A percentile compares a stretch with the other conserved stretches of the same genome.
phyloP scores from a whole-genome alignment of 2,797 vertebrate species.

The Typhlichthys eigenmanni region DNA sequence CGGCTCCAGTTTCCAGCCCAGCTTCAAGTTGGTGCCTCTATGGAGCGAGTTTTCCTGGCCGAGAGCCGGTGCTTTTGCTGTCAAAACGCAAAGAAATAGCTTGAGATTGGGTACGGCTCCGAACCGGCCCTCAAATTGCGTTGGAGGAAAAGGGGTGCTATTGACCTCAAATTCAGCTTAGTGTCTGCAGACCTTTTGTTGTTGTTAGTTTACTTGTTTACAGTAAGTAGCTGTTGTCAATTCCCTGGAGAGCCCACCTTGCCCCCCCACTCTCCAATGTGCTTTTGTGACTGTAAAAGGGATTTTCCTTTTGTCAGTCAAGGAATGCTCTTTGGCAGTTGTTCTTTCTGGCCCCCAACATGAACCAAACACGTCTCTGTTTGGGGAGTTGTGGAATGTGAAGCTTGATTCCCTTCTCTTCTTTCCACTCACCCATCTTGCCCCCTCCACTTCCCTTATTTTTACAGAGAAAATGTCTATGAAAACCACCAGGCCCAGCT shows the following conservation, averaged over 20 bases:
- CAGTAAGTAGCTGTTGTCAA: too few relatives aligned
- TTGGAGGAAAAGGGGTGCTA: too few relatives aligned
- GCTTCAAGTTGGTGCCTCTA: too few relatives aligned
- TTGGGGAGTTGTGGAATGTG: slow-evolving; percentile 71
- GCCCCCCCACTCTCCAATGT: background rate
- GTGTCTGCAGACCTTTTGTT: too few relatives aligned
- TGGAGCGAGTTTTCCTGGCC: too few relatives aligned
- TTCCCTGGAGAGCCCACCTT: background rate
- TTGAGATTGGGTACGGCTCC: too few relatives aligned
- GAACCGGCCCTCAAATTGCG: too few relatives aligned
- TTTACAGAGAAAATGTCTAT: slow-evolving; percentile 42
- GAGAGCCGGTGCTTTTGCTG: too few relatives aligned
- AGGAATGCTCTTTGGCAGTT: slow-evolving; percentile 68
- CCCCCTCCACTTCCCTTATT: background rate
- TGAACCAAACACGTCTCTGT: slow-evolving; percentile 59
- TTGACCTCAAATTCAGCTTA: too few relatives aligned
- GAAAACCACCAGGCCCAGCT: slow-evolving; percentile 45
- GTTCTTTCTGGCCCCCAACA: slow-evolving; percentile 39
- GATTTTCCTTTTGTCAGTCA: slow-evolving; percentile 55
- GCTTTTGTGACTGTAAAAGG: slow-evolving; percentile 44
- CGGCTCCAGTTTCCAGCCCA: too few relatives aligned
- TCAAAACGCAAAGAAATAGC: too few relatives aligned
- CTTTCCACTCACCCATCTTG: slow-evolving; percentile 24
- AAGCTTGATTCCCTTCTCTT: slow-evolving; percentile 25
- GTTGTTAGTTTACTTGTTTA: too few relatives aligned